phyloP scores from a whole-genome alignment of 2,113 vertebrate genomes.

The Anarhynchus alexandrinus region DNA sequence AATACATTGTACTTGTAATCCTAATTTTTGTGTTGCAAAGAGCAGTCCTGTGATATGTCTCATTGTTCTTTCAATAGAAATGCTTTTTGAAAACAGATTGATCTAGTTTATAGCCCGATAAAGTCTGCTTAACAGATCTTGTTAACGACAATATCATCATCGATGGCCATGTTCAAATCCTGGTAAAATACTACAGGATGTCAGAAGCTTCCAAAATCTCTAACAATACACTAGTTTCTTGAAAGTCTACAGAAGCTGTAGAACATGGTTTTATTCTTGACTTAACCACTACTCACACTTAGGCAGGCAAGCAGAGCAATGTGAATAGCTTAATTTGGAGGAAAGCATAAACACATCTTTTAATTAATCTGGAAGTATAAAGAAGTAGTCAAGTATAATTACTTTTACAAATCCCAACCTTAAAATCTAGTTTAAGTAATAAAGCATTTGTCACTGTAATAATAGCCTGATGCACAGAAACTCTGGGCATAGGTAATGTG shows the following conservation, averaged over 20 bases:
- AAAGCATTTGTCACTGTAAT: background rate
- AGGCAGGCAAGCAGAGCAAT: background rate
- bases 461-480: background rate
- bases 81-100: background rate
- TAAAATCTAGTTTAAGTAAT: background rate
- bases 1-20: background rate
- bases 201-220: background rate
- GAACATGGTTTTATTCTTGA: background rate
- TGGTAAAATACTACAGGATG: background rate
- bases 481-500: background rate
- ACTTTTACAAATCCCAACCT: background rate
- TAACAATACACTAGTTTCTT: background rate
- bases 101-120: background rate
- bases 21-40: background rate
- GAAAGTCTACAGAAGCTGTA: background rate
- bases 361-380: background rate
- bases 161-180: background rate
- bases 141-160: background rate
- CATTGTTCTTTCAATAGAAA: background rate
- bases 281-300: background rate
- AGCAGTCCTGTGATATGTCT: background rate
- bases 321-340: background rate
- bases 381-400: background rate
- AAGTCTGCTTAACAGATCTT: background rate
- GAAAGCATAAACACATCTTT: background rate